Conservation (phyloP, 2,888 invertebrate species). For the Eucriotettix oculatus region DNA sequence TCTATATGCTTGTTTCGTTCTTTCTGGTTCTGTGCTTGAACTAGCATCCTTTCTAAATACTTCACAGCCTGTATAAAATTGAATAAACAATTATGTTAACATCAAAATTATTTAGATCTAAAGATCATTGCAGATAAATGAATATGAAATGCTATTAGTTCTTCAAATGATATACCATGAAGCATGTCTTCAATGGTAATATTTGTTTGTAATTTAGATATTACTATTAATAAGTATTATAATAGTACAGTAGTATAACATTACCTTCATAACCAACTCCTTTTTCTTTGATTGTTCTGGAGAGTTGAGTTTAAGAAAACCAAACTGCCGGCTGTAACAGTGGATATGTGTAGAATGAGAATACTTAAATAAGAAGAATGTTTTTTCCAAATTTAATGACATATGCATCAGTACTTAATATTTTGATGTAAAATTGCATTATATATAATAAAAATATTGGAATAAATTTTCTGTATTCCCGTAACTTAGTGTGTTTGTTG, state of each 20-base stretch:
- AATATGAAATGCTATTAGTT: not conserved
- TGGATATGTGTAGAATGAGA: conserved; percentile 4
- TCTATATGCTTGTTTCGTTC: conserved; percentile 17
- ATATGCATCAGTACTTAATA: no score
- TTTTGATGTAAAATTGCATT: no score
- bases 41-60: conserved; percentile 69
- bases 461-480: no score
- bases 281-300: conserved; percentile 69
- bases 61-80: conserved; percentile 47
- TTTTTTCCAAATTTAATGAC: no score
- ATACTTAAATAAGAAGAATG: no score
- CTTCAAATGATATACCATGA: not conserved
- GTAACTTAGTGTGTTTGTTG: no score
- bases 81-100: conserved; percentile 5
- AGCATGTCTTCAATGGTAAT: not conserved
- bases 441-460: no score
- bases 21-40: conserved; percentile 54
- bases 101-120: not conserved
- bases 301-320: conserved; percentile 66
- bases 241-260: conserved; percentile 5
- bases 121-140: not conserved
- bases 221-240: not conserved
- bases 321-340: conserved; percentile 70
- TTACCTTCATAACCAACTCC: conserved; percentile 58
- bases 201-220: not conserved